These are phyloP conservation scores for Pseudorhombus dupliciocellatus DNA, from an alignment of 2,113 vertebrate genomes.

Conservation along the genomic window DNA sequence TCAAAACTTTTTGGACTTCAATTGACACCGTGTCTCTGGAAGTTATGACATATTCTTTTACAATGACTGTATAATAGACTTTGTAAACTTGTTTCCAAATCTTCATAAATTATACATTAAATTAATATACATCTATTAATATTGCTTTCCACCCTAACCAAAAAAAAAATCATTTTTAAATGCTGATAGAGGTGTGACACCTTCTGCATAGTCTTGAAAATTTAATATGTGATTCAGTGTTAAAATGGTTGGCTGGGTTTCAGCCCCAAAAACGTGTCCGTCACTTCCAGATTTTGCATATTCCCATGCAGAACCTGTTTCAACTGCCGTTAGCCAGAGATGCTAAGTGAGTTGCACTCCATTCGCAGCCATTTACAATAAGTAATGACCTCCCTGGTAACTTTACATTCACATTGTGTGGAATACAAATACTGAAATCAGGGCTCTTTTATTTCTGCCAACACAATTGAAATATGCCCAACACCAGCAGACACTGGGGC, in stretches of 20 bases:
- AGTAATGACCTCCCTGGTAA: background rate
- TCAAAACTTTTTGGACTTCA: slow-evolving; percentile 46
- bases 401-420: background rate
- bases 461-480: slow-evolving; percentile 39
- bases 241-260: no score
- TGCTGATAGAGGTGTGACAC: no score
- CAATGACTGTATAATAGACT: background rate
- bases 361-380: slow-evolving; percentile 10
- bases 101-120: background rate
- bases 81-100: background rate
- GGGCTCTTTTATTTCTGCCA: slow-evolving; percentile 31
- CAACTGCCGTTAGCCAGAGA: background rate
- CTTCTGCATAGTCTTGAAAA: no score
- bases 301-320: no score
- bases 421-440: slow-evolving; percentile 24
- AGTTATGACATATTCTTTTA: background rate
- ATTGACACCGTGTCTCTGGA: background rate
- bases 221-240: no score
- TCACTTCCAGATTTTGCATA: no score
- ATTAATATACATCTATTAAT: background rate
- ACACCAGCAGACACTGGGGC: slow-evolving; percentile 31
- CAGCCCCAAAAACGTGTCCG: no score
- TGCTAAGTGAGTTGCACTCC: background rate
- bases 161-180: no score
- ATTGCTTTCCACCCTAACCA: background rate